Percentiles rank a stretch among this genome's conserved stretches.
Conservation (phyloP, 1,140 invertebrate genomes). For the Trigoniulus corallinus region DNA sequence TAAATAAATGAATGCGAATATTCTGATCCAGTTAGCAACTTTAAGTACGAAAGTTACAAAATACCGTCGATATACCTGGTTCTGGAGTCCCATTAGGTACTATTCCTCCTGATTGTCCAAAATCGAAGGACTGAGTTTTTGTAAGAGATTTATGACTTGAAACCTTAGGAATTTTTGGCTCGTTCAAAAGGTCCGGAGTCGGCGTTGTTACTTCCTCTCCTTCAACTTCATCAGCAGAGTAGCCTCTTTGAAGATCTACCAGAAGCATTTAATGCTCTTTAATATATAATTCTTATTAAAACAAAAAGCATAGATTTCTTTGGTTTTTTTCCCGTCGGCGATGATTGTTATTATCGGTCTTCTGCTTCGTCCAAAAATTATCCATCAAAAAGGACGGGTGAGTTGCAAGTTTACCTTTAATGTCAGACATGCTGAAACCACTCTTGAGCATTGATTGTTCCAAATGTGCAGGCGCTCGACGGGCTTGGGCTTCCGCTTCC, state of each 20-base stretch:
- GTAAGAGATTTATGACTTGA: slow-evolving; percentile 54
- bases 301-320: too few relatives aligned
- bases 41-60: too few relatives aligned
- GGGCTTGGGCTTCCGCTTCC: slow-evolving; percentile 35
- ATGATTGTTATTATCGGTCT: too few relatives aligned
- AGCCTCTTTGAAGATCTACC: slow-evolving; percentile 59
- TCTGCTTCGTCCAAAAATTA: too few relatives aligned
- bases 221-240: slow-evolving; percentile 60
- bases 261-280: neutral
- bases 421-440: slow-evolving; percentile 83
- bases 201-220: slow-evolving; percentile 39
- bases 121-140: slow-evolving; percentile 29
- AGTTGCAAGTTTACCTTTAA: slow-evolving; percentile 47
- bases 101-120: neutral
- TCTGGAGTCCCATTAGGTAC: slow-evolving; percentile 15
- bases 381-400: neutral
- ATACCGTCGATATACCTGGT: too few relatives aligned
- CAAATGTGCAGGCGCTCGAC: slow-evolving; percentile 50
- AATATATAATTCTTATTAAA: neutral
- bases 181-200: neutral
- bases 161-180: slow-evolving; percentile 36
- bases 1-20: too few relatives aligned
- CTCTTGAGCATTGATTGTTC: slow-evolving; percentile 76
- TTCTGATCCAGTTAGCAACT: too few relatives aligned
- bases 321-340: too few relatives aligned